Conservation (phyloP, 2,797 vertebrate genomes). For the Fundulus diaphanus region DNA sequence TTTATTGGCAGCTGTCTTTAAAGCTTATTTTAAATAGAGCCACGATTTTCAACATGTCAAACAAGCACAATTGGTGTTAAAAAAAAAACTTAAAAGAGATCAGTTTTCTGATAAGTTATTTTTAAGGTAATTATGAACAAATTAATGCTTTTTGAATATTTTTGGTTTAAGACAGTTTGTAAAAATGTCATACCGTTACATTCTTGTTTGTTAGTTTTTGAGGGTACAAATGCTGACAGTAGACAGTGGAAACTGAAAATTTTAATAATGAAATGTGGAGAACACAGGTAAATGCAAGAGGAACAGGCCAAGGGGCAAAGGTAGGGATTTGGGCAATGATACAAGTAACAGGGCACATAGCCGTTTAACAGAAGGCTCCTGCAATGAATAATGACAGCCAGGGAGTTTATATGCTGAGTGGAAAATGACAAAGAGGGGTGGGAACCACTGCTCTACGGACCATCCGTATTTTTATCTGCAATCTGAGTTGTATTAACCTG, state of each 20-base stretch:
- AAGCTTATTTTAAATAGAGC: constrained; percentile 14
- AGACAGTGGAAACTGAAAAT: too few relatives aligned
- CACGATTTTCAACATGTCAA: neutral
- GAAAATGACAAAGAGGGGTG: too few relatives aligned
- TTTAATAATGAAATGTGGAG: too few relatives aligned
- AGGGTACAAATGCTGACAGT: too few relatives aligned
- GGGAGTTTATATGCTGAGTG: too few relatives aligned
- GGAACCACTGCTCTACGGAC: too few relatives aligned
- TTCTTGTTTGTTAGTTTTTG: neutral
- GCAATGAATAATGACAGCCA: too few relatives aligned
- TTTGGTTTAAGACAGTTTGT: neutral
- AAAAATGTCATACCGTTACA: neutral
- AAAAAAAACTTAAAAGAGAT: neutral
- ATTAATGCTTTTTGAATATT: neutral
- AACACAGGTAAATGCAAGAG: too few relatives aligned
- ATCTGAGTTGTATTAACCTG: constrained; percentile 3
- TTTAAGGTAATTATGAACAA: neutral
- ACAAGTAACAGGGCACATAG: too few relatives aligned
- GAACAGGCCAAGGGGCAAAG: too few relatives aligned
- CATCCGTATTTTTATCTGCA: neutral
- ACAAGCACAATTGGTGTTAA: neutral
- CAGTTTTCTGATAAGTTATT: neutral
- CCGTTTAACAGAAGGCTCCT: too few relatives aligned
- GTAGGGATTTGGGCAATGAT: too few relatives aligned
- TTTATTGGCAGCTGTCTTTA: constrained; percentile 41